Conservation (phyloP, 2,797 vertebrate species). For the Takifugu rubripes region DNA sequence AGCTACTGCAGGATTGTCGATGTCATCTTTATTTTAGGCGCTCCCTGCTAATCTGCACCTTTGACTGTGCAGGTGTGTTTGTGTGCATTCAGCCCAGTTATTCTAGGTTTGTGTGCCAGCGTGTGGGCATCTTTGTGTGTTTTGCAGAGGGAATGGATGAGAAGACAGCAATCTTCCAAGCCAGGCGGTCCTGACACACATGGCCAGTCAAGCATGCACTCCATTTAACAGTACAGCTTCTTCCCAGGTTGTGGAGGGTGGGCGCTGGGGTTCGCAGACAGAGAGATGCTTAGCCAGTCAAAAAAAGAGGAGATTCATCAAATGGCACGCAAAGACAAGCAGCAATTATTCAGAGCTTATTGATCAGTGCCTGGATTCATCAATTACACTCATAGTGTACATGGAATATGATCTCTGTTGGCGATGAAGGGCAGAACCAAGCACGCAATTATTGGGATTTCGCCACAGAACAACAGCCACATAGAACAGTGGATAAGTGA, state of each 20-base stretch:
- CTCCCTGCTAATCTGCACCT: conserved; percentile 22
- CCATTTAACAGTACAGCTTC: conserved; percentile 64
- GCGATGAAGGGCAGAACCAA: conserved; percentile 4
- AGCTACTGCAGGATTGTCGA: neutral
- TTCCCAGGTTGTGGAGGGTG: conserved; percentile 46
- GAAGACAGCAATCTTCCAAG: conserved; percentile 45
- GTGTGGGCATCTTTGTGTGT: conserved; percentile 32
- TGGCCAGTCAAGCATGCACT: conserved; percentile 65
- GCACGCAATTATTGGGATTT: conserved; percentile 20
- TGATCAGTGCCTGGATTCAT: conserved; percentile 33
- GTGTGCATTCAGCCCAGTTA: neutral
- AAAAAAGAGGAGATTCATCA: conserved; percentile 27
- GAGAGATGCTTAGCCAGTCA: conserved; percentile 29
- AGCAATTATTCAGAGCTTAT: conserved; percentile 24
- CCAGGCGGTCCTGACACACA: conserved; percentile 59
- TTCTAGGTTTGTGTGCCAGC: conserved; percentile 31
- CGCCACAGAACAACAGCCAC: conserved; percentile 9
- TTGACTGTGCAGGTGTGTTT: conserved; percentile 15
- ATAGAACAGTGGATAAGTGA: conserved; percentile 17
- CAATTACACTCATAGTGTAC: conserved; percentile 38
- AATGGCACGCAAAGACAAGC: conserved; percentile 16
- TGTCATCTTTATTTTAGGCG: conserved; percentile 1
- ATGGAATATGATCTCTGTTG: conserved; percentile 15
- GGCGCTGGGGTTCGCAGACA: conserved; percentile 17
- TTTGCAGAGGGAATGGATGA: conserved; percentile 36